These are phyloP conservation scores for Chalcosyrphus nemorum DNA, from an alignment of 2,888 invertebrate genomes.

Conservation along the genomic window DNA sequence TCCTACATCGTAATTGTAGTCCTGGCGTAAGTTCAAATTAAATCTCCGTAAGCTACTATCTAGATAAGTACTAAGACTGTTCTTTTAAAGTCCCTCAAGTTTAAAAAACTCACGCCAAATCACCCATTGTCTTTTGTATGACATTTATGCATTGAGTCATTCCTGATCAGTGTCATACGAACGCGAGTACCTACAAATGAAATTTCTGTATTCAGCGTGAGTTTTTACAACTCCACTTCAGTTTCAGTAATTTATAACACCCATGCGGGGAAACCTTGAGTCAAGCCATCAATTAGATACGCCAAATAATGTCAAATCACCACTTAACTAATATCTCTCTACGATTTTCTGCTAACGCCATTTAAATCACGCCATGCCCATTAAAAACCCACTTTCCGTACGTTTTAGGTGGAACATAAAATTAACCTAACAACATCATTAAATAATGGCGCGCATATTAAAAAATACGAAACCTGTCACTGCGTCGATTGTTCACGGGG, in stretches of 20 bases:
- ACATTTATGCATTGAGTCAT: constrained; percentile 1
- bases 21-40: too few relatives aligned
- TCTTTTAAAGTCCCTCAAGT: too few relatives aligned
- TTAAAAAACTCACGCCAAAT: too few relatives aligned
- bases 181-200: too few relatives aligned
- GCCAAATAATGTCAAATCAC: constrained; percentile 68
- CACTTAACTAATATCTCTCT: constrained; percentile 63
- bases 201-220: constrained; percentile 42
- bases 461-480: constrained; percentile 68
- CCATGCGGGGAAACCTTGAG: constrained; percentile 53
- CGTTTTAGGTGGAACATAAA: constrained; percentile 66
- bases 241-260: constrained; percentile 56
- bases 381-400: constrained; percentile 66
- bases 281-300: constrained; percentile 56
- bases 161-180: constrained; percentile 14
- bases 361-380: constrained; percentile 66
- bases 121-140: neutral
- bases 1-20: too few relatives aligned
- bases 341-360: constrained; percentile 62
- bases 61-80: too few relatives aligned
- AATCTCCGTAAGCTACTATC: too few relatives aligned
- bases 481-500: constrained; percentile 56
- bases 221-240: neutral
- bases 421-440: constrained; percentile 71
- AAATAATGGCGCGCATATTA: constrained; percentile 69